These are phyloP conservation scores for Euphysa ruthae DNA, from an alignment of 30 jellyfish, hydroid and myxozoan species.

Conservation along the genomic window DNA sequence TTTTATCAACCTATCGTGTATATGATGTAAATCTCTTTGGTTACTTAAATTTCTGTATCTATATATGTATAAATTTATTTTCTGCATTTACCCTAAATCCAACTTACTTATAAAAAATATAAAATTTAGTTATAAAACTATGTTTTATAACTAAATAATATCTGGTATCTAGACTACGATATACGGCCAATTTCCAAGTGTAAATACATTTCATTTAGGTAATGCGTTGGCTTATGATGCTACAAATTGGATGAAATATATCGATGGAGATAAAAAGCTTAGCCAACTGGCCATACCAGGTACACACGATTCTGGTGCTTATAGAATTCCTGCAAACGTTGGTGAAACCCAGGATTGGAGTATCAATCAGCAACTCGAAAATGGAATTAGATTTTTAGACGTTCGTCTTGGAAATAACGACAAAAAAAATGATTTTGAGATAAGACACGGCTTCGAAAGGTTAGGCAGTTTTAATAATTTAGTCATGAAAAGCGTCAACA, in stretches of 20 bases:
- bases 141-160: too few species aligned
- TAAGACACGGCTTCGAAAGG: neutral
- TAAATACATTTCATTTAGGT: neutral
- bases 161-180: too few species aligned
- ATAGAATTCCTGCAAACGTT: neutral
- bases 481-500: neutral
- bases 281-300: conserved; percentile 13
- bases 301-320: conserved; percentile 17
- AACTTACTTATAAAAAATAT: too few species aligned
- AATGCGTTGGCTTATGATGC: neutral
- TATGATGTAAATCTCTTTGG: too few species aligned
- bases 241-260: neutral
- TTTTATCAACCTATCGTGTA: too few species aligned
- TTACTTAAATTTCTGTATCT: too few species aligned
- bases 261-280: neutral
- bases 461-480: conserved; percentile 10
- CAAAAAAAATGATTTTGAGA: neutral
- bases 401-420: neutral
- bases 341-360: conserved; percentile 20
- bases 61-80: too few species aligned
- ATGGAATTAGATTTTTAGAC: conserved; percentile 5
- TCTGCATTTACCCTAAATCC: too few species aligned
- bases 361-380: conserved; percentile 6
- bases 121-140: too few species aligned
- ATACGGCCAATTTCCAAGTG: neutral